Percentiles rank a stretch among this genome's conserved stretches.
Evolutionary conservation across 2,888 invertebrate genomes (phyloP).

Genomic region (Hyposoter dolosus): DNA sequence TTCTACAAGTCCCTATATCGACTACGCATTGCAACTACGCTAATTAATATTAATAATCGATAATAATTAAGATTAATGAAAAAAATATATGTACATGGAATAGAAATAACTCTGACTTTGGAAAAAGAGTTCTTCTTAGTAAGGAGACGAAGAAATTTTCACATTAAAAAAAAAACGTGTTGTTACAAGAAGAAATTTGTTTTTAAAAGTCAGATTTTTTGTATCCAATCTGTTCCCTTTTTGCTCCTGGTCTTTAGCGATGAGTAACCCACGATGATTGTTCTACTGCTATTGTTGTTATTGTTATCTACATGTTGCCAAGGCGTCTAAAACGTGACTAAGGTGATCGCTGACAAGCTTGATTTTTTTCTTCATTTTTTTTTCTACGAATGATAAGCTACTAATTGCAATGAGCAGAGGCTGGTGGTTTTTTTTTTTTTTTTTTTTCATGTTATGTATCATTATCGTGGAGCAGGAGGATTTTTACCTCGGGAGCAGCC

Average conservation of each 20-base stretch:
- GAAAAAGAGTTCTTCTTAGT: too few relatives aligned
- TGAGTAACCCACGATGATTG: background rate
- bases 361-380: constrained; percentile 22
- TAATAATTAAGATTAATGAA: too few relatives aligned
- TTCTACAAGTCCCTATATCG: too few relatives aligned
- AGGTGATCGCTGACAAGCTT: constrained; percentile 48
- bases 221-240: background rate
- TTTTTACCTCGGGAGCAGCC: constrained; percentile 73
- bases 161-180: too few relatives aligned
- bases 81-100: too few relatives aligned
- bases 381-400: constrained; percentile 47
- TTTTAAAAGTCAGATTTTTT: too few relatives aligned
- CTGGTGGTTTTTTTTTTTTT: constrained; percentile 26
- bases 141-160: too few relatives aligned
- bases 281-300: background rate
- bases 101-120: too few relatives aligned
- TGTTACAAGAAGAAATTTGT: too few relatives aligned
- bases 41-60: too few relatives aligned
- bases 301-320: constrained; percentile 15
- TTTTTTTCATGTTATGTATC: constrained; percentile 22
- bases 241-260: background rate
- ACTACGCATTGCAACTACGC: too few relatives aligned
- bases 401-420: constrained; percentile 58
- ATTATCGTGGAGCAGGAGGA: constrained; percentile 54
- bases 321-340: constrained; percentile 37